Base-by-base conservation (phyloP, 2,113 vertebrate genomes). In the Pagrus major region DNA sequence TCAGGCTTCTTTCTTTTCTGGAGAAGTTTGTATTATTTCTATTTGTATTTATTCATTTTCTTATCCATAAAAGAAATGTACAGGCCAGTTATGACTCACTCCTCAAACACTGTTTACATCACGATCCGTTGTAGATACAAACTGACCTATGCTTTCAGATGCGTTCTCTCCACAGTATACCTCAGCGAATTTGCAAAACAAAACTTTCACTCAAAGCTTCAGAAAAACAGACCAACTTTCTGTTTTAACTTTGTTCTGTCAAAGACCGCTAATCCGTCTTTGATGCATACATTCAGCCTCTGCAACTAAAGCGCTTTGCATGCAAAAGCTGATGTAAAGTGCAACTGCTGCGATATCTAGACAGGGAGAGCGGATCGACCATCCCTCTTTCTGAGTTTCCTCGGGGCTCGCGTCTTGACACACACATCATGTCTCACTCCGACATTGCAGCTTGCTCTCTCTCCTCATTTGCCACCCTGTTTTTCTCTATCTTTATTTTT, bases 271-370 rank as follows among this genome's bases (percentile, higher is more conserved):
- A 86, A 92, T 92, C 87, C 87, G 25, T 27, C 77, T 87, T 74
- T 90, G 85, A 87, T 74, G 80, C 60, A 68, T 41, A 78, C 68
- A 44, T 84, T 76, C 71, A 79, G 85, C 59, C 56, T 76, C 68
- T 80, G 80, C 78, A 71, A 85, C 82, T 86, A 78, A 90, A 86
- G 70, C 51, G 65, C 85, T 80, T 81, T 78, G 76, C 73, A 83
- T 88, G 88, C 85, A 88, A 77, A 87, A 87, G 86, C 73, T 80
- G 82, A 78, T 79, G 81, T 75, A 82, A 90, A 89, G 86, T 87
- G 76, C 89, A 80, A 29, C 46, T 35, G 73, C 86, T 85, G 87
- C 55, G 49, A 71, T 84, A 90, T 80, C 64, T 60, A 44, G 27
- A 76, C 78, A 84, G 76, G 56, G 49, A 78, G 58, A 67, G 76